phyloP scores from a whole-genome alignment of 2,113 vertebrate genomes.

The Zapornia atra region DNA sequence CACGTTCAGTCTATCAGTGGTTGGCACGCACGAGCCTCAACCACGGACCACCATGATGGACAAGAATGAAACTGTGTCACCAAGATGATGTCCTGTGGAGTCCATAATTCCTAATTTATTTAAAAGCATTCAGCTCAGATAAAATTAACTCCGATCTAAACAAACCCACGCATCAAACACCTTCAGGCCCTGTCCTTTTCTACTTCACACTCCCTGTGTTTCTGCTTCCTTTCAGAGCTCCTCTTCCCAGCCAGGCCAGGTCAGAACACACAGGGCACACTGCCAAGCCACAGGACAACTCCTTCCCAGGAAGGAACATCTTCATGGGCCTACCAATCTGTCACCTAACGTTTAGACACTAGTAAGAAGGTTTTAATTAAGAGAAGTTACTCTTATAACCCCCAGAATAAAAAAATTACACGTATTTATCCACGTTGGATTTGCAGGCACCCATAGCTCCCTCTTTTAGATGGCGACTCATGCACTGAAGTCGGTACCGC shows the following conservation, averaged over 20 bases:
- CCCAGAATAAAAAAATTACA: conserved; percentile 25
- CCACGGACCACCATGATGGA: accelerated
- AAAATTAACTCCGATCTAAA: background rate
- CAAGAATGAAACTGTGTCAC: background rate
- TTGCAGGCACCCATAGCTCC: background rate
- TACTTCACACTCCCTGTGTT: background rate
- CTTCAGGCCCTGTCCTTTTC: background rate
- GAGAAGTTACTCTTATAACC: conserved; percentile 19
- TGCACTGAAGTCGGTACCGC: background rate
- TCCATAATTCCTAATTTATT: background rate
- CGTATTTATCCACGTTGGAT: background rate
- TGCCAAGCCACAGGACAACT: background rate
- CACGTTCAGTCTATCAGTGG: accelerated
- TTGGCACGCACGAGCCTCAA: accelerated
- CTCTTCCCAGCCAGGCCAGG: background rate
- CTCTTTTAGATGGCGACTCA: background rate
- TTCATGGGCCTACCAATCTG: background rate
- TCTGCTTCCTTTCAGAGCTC: background rate
- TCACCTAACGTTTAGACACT: background rate
- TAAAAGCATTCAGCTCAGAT: background rate
- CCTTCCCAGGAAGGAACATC: background rate
- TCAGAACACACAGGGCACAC: accelerated
- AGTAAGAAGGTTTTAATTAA: conserved; percentile 49
- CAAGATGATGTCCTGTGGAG: background rate
- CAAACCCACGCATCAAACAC: background rate